Base-by-base conservation (phyloP, 2,797 vertebrate species). In the Sebastolobus alascanus region DNA sequence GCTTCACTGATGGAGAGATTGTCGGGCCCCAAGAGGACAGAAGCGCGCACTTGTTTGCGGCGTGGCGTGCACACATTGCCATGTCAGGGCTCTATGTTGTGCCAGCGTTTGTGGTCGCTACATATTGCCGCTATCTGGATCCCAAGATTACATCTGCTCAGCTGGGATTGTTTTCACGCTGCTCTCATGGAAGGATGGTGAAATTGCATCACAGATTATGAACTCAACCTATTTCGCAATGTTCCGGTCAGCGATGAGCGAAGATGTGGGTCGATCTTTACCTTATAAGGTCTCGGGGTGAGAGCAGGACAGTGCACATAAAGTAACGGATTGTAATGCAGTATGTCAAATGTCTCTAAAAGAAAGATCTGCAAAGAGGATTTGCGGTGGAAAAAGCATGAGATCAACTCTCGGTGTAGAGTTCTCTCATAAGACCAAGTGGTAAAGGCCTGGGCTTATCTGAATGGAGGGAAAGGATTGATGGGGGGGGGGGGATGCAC, bases 1-100 rank as follows among this genome's bases (percentile, higher is more conserved):
- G 84, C 80, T 84, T 89, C 79, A 68, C 88, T 90, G 92, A 93
- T 93, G 89, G 82, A 84, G 86, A 92, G 92, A 93, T 92, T 90
- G 86, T 61, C 35, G 14, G 14, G 87, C 68, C 87, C 86, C 83
- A 31, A 58, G 89, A 92, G 92, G 87, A 89, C 82, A 73, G 75
- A 84, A 43, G 79, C 56, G 3, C 73, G 40, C 76, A 87, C 73
- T 16, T 78, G 87, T 90, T 90, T 91, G 86, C 66, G 13, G 65
- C 14, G 29, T 80, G 80, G 86, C 61, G 56, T 68, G 75, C 46
- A 50, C 75, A 61, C 76, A 31, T 71, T 73, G 72, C 82, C 74
- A 38, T 77, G 86, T 84, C 82, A 75, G 68, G 14, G 59, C 86
- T 78, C 86, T 78, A 80, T 83, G 88, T 77, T 86, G 80, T 82